Conservation (phyloP, 2,797 vertebrate species). For the Oophaga sylvatica region DNA sequence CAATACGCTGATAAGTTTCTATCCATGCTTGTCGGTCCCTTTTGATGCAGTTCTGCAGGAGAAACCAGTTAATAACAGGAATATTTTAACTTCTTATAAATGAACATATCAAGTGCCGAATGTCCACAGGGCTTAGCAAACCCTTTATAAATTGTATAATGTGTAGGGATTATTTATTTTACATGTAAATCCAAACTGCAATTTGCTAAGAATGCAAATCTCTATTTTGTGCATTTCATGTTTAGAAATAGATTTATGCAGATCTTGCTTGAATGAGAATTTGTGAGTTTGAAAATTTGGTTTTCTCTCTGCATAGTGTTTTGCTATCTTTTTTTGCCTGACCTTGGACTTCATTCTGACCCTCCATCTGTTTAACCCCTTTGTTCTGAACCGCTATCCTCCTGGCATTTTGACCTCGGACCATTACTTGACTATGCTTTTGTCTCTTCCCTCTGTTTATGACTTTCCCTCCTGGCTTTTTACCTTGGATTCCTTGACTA, state of each 20-base stretch:
- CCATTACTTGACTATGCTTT: too few relatives aligned
- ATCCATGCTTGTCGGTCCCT: not conserved
- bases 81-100: not conserved
- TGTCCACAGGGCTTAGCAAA: not conserved
- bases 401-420: too few relatives aligned
- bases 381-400: too few relatives aligned
- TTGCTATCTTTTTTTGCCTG: too few relatives aligned
- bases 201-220: not conserved
- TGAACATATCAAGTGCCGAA: not conserved
- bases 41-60: not conserved
- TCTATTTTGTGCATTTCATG: not conserved
- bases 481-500: too few relatives aligned
- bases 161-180: not conserved
- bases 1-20: not conserved
- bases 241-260: not conserved
- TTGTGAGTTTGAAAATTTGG: not conserved
- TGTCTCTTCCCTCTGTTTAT: too few relatives aligned
- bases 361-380: too few relatives aligned
- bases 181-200: not conserved
- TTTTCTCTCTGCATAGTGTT: too few relatives aligned
- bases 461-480: too few relatives aligned
- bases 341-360: too few relatives aligned
- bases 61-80: not conserved
- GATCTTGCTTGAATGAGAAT: not conserved
- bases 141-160: not conserved